Base-by-base conservation (phyloP, 1,140 invertebrate species). In the Drosophila bocki region DNA sequence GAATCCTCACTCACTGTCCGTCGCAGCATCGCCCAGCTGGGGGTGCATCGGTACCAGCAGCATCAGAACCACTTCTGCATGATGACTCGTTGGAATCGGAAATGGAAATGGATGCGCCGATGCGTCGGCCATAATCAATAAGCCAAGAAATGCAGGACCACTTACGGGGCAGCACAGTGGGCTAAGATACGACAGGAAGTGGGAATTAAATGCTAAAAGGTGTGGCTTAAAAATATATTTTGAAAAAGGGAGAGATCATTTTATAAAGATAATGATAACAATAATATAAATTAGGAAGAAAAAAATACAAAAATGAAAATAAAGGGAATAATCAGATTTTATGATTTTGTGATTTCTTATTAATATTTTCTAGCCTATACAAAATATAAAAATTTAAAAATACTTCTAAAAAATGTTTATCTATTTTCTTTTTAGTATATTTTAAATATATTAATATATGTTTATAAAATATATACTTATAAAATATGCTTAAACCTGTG, bases 81-180 rank as follows among this genome's bases (percentile, higher is more conserved):
- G 85, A 88, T 88, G 85, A 88, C 81, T 33, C 35, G 32, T 17
- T 39, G 51, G 85, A 90, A 84, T 88, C 84, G 84, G 84, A 88
- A 87, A 87, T 87, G 84, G 67, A 76, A 81, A 84, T 88, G 81
- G 61, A 71, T 48, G 65, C 60, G 50, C 74, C 84, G 77, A 56
- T 51, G 68, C 80, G 68, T 69, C 83, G 80, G 59, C 76, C 69
- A 79, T 85, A 88, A 84, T 88, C 84, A 88, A 88, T 90, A 88
- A 88, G 84, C 78, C 81, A 69, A 79, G 75, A 78, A 72, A 71
- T 88, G 78, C 75, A 60, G 75, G 76, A 76, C 47, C 77, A 68
- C 68, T 85, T 77, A 78, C 68, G 62, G 57, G 47, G 35, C 35
- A 76, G 13, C 48, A 84, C 50, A 65, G 63, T 74, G 68, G 67